A percentile compares a stretch with the other conserved stretches of the same genome.
These are phyloP conservation scores for Anhinga anhinga DNA, from an alignment of 2,113 vertebrate genomes.

Conservation along the genomic window DNA sequence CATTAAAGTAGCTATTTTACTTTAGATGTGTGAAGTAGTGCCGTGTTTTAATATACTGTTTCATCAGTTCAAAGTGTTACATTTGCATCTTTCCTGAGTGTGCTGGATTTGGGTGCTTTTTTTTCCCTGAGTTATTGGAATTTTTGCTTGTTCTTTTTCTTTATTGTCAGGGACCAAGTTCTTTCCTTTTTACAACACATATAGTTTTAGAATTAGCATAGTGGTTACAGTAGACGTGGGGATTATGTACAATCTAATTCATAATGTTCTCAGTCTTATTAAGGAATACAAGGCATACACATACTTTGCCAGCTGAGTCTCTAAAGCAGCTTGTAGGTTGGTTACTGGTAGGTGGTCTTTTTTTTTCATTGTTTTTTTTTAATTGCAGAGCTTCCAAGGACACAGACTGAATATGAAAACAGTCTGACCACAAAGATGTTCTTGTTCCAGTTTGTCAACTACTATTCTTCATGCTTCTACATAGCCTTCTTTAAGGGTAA, in stretches of 20 bases:
- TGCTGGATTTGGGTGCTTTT: not conserved
- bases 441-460: conserved; percentile 95
- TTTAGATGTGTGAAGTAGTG: not conserved
- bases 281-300: not conserved
- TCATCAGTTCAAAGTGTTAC: conserved; percentile 6
- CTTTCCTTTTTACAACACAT: not conserved
- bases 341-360: not conserved
- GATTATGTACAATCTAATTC: conserved; percentile 16
- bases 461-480: conserved; percentile 96
- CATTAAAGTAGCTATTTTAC: conserved; percentile 30
- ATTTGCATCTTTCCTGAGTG: conserved; percentile 30
- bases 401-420: conserved; percentile 92
- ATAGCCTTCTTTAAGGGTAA: conserved; percentile 95
- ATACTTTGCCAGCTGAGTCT: not conserved
- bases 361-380: not conserved
- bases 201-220: conserved; percentile 48
- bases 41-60: conserved; percentile 9
- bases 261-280: conserved; percentile 34
- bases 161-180: not conserved
- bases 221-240: not conserved
- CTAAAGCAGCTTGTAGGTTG: not conserved
- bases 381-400: conserved; percentile 87
- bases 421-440: conserved; percentile 97
- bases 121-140: not conserved
- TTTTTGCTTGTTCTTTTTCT: not conserved